A percentile compares a stretch with the other conserved stretches of the same genome.
Conservation (phyloP, 2,888 invertebrate genomes). For the Amphipoea lucens region DNA sequence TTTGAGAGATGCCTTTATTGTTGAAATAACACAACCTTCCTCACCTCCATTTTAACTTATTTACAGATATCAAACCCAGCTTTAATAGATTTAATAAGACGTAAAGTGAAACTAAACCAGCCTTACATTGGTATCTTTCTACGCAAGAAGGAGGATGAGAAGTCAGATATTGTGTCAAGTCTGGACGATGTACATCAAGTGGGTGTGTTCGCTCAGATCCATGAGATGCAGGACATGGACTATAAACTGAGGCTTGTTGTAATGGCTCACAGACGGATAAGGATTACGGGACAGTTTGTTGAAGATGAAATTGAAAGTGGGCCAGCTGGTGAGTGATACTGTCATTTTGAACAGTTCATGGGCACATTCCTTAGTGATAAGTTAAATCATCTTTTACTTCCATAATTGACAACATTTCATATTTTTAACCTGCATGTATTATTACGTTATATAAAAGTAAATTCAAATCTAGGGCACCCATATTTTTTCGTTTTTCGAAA, state of each 20-base stretch:
- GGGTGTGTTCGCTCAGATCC: slow-evolving; percentile 99
- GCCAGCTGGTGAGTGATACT: slow-evolving; percentile 84
- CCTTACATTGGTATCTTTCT: slow-evolving; percentile 99
- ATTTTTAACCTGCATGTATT: too few species aligned
- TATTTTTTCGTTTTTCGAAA: too few species aligned
- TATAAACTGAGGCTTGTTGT: slow-evolving; percentile 97
- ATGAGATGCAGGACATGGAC: slow-evolving; percentile 98
- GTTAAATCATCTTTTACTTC: not conserved
- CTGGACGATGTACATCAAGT: slow-evolving; percentile 96
- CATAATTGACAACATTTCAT: too few species aligned
- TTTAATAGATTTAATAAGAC: slow-evolving; percentile 96
- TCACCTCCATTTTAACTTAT: not conserved
- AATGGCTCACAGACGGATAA: slow-evolving; percentile 97
- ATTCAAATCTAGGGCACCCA: too few species aligned
- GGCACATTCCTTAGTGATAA: not conserved
- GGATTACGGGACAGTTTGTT: slow-evolving; percentile 94
- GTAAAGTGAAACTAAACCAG: slow-evolving; percentile 98
- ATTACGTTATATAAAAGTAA: too few species aligned
- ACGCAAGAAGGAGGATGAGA: slow-evolving; percentile 97
- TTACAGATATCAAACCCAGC: slow-evolving; percentile 95
- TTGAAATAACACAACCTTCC: too few species aligned
- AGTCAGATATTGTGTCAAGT: slow-evolving; percentile 95
- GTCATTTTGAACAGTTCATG: slow-evolving; percentile 1
- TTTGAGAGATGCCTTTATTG: not conserved
- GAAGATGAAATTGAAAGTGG: slow-evolving; percentile 92